Conservation (phyloP, 2,113 vertebrate species). For the Atlantisia rogersi region DNA sequence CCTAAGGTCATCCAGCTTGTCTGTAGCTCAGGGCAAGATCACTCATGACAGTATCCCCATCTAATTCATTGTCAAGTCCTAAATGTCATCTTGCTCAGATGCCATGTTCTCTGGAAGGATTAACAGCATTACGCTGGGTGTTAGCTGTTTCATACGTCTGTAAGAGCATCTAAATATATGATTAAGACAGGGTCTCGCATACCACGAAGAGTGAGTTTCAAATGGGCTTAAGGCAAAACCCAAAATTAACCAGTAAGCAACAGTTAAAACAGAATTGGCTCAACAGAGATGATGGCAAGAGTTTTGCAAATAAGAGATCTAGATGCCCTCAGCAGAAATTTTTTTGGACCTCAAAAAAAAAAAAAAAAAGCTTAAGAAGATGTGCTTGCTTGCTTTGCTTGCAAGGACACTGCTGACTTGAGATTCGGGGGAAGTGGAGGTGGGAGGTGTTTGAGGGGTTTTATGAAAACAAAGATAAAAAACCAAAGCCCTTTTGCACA, state of each 20-base stretch:
- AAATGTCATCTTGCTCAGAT: neutral
- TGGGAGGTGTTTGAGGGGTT: neutral
- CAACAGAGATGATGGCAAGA: neutral
- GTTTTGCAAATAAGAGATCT: neutral
- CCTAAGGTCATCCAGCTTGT: neutral
- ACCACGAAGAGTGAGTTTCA: neutral
- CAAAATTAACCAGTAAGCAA: neutral
- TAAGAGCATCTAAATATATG: neutral
- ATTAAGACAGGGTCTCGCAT: neutral
- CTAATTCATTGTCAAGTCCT: neutral
- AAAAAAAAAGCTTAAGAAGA: neutral
- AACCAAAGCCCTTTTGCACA: neutral
- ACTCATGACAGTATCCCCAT: neutral
- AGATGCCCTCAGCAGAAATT: neutral
- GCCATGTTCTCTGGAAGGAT: neutral
- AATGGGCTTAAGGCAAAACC: neutral
- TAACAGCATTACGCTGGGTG: neutral
- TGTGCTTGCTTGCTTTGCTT: neutral
- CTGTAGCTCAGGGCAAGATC: neutral
- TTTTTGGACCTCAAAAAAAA: neutral
- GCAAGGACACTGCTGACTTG: neutral
- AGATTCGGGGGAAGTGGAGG: neutral
- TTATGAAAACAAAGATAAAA: neutral
- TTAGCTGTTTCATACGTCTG: neutral
- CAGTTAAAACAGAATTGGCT: neutral